A percentile compares a stretch with the other conserved stretches of the same genome.
Conservation (phyloP, 92 coral and sea anemone genomes). For the Nematostella vectensis region DNA sequence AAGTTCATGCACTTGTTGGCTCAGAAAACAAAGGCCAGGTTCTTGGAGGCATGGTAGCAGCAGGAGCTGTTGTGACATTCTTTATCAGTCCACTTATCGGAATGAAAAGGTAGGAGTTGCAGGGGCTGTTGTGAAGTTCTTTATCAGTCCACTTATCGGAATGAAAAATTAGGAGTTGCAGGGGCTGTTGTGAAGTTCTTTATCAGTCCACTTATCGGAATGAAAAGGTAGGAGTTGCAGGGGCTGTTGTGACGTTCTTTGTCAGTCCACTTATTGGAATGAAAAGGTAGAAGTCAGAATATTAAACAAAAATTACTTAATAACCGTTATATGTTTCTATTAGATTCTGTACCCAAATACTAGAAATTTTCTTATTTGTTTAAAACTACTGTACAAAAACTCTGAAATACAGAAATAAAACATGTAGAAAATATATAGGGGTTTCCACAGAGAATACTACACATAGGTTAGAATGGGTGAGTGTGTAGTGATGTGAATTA, state of each 20-base stretch:
- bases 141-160: conserved; percentile 91
- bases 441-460: too few species aligned
- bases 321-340: too few species aligned
- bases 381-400: too few species aligned
- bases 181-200: conserved; percentile 93
- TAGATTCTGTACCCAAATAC: too few species aligned
- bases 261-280: conserved; percentile 94
- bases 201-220: conserved; percentile 91
- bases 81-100: conserved; percentile 94
- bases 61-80: conserved; percentile 95
- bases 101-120: conserved; percentile 92
- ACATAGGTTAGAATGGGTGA: too few species aligned
- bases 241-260: conserved; percentile 90
- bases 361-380: too few species aligned
- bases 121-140: conserved; percentile 90
- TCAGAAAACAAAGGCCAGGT: conserved; percentile 93
- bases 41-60: conserved; percentile 94
- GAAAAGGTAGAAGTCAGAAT: conserved; percentile 89
- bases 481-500: too few species aligned
- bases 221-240: conserved; percentile 92
- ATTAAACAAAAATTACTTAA: too few species aligned
- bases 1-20: conserved; percentile 94
- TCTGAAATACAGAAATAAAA: too few species aligned
- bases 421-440: too few species aligned
- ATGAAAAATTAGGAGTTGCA: conserved; percentile 89